Conservation (phyloP, 2,113 vertebrate genomes). For the Anser cygnoides region DNA sequence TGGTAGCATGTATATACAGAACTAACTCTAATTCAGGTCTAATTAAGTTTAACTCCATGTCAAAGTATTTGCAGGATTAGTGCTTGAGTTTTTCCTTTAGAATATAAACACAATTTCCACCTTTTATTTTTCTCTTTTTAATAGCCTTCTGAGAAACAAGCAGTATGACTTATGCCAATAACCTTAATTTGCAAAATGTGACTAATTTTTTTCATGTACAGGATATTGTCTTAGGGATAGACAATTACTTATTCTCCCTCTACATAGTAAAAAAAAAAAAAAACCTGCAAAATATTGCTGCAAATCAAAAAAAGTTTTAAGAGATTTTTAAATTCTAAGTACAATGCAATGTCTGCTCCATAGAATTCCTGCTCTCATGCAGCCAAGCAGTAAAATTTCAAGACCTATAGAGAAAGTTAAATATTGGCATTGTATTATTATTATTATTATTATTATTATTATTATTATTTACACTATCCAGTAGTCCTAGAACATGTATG, state of each 20-base stretch:
- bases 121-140: neutral
- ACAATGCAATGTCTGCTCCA: neutral
- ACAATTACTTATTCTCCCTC: fast-evolving
- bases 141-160: neutral
- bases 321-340: neutral
- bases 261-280: neutral
- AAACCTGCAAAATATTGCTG: fast-evolving
- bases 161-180: neutral
- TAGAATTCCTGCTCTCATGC: neutral
- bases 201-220: neutral
- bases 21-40: neutral
- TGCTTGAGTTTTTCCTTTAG: neutral
- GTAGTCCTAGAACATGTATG: neutral
- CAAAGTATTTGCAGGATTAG: neutral
- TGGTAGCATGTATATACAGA: neutral
- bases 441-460: too few species aligned
- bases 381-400: neutral
- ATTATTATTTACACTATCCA: neutral
- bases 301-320: neutral
- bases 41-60: neutral
- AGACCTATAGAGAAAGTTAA: neutral
- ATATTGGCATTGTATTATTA: neutral
- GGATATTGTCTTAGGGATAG: neutral
- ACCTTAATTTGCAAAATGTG: neutral
- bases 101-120: neutral